Percentiles rank a stretch among this genome's conserved stretches.
Conservation (phyloP, 2,888 invertebrate species). For the Dichetophora obliterata region DNA sequence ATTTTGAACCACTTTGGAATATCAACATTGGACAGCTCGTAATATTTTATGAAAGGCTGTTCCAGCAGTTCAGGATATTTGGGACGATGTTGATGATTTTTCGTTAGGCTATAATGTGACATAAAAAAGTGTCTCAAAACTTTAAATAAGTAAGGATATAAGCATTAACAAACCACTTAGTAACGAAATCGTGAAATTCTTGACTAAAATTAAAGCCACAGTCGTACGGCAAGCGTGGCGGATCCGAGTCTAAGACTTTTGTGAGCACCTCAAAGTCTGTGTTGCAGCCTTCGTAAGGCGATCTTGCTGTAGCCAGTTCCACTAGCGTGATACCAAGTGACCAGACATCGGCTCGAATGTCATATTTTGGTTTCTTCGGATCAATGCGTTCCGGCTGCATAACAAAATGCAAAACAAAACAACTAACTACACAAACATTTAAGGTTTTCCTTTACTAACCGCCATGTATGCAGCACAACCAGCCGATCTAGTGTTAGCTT, state of each 20-base stretch:
- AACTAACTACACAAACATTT: not conserved
- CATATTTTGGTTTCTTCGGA: slow-evolving; percentile 94
- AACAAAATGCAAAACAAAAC: not conserved
- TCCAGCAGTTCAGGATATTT: slow-evolving; percentile 93
- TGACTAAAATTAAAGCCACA: slow-evolving; percentile 76
- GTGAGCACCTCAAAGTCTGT: slow-evolving; percentile 98
- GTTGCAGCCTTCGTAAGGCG: slow-evolving; percentile 94
- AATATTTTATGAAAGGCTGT: slow-evolving; percentile 88
- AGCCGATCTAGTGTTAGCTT: slow-evolving; percentile 96
- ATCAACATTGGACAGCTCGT: slow-evolving; percentile 78
- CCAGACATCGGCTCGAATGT: slow-evolving; percentile 99
- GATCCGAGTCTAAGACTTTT: slow-evolving; percentile 90
- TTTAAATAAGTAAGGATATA: not conserved
- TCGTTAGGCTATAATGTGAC: slow-evolving; percentile 80
- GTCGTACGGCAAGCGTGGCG: slow-evolving; percentile 85
- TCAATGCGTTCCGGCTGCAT: slow-evolving; percentile 95
- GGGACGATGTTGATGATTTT: slow-evolving; percentile 92
- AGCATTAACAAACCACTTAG: slow-evolving; percentile 83
- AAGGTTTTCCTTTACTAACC: slow-evolving; percentile 73
- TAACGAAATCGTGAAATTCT: slow-evolving; percentile 92
- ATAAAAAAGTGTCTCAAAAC: not conserved
- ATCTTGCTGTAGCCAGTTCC: slow-evolving; percentile 96
- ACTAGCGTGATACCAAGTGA: slow-evolving; percentile 96
- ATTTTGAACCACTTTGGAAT: slow-evolving; percentile 88
- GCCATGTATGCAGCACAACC: slow-evolving; percentile 99